These are phyloP conservation scores for Nomada ruficornis DNA, from an alignment of 2,888 invertebrate species.

Conservation along the genomic window DNA sequence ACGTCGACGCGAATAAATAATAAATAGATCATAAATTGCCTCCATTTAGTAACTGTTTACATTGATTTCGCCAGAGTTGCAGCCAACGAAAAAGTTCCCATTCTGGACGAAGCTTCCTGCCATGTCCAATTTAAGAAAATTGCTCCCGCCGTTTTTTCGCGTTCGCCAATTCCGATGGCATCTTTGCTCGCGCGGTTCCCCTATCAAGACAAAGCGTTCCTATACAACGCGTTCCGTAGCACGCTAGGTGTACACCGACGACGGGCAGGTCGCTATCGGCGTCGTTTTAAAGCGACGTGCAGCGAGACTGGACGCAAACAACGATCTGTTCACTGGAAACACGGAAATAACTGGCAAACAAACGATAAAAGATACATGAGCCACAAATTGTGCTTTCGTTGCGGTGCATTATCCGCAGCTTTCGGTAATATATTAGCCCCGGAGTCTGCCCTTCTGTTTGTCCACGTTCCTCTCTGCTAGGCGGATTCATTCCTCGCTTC, in stretches of 20 bases:
- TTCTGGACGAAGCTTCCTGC: background rate
- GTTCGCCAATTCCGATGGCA: background rate
- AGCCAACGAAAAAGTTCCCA: background rate
- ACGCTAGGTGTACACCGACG: too few relatives aligned
- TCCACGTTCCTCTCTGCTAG: background rate
- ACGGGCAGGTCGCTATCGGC: background rate
- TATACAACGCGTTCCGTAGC: background rate
- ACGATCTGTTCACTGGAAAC: conserved; percentile 21
- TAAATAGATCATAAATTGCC: too few relatives aligned
- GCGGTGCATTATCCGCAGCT: conserved; percentile 37
- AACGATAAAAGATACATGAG: conserved; percentile 42
- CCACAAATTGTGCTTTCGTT: conserved; percentile 38
- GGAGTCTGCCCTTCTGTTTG: conserved; percentile 20
- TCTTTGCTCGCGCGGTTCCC: background rate
- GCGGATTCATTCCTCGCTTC: background rate
- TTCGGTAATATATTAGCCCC: conserved; percentile 29
- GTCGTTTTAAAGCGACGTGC: conserved; percentile 4
- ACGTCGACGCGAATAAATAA: too few relatives aligned
- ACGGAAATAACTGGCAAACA: conserved; percentile 37
- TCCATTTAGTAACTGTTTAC: too few relatives aligned
- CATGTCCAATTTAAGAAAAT: background rate
- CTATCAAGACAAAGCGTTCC: background rate
- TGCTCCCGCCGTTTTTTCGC: background rate
- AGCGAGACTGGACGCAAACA: conserved; percentile 22
- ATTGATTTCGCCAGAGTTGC: too few relatives aligned